Conservation (phyloP, 2,113 vertebrate species). For the Heteronetta atricapilla region DNA sequence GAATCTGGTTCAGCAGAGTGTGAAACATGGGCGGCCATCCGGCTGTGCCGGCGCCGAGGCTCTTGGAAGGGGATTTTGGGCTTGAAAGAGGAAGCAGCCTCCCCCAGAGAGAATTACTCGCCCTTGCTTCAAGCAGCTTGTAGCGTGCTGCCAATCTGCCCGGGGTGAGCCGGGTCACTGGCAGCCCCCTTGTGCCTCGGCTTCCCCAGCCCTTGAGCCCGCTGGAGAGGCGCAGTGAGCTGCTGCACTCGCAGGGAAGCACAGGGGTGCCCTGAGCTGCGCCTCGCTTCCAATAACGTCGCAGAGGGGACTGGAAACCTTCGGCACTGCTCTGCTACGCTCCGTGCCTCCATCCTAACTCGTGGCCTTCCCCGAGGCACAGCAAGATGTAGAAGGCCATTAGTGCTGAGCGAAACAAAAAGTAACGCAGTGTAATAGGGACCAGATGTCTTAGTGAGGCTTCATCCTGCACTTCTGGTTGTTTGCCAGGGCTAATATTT, state of each 20-base stretch:
- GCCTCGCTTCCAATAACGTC: fast-evolving
- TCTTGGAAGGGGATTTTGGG: not conserved
- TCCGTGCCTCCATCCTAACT: not conserved
- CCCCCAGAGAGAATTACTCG: not conserved
- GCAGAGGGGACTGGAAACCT: not conserved
- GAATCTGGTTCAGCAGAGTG: not conserved
- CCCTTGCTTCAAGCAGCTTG: not conserved
- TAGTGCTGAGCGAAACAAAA: constrained; percentile 26
- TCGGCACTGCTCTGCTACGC: fast-evolving
- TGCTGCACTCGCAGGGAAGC: not conserved
- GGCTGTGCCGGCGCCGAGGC: not conserved
- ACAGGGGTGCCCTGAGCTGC: not conserved
- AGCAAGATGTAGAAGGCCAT: not conserved
- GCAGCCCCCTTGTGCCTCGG: not conserved
- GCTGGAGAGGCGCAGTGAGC: fast-evolving
- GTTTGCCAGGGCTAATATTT: not conserved
- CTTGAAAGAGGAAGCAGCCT: not conserved
- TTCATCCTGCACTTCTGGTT: not conserved
- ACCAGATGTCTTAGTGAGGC: constrained; percentile 38
- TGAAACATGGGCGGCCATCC: not conserved
- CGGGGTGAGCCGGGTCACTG: not conserved
- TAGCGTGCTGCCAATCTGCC: too few relatives aligned
- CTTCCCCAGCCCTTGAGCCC: not conserved
- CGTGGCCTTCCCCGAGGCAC: not conserved
- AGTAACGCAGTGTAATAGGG: not conserved